phyloP scores from a whole-genome alignment of 2,113 vertebrate genomes.

The Nettapus auritus region DNA sequence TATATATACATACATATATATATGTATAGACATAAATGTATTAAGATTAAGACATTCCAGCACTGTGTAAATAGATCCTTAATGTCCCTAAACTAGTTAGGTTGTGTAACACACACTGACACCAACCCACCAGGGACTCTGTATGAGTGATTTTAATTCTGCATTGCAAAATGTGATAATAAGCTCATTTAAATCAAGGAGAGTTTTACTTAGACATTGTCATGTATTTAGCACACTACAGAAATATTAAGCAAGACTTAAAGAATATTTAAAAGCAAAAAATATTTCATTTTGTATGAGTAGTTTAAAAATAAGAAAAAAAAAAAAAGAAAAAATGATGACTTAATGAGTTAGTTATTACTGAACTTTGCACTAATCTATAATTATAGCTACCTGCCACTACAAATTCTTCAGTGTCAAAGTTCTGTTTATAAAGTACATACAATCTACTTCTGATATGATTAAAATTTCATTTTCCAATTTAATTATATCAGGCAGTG shows the following conservation, averaged over 20 bases:
- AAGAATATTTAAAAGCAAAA: constrained; percentile 37
- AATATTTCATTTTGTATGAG: not conserved
- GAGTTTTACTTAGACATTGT: not conserved
- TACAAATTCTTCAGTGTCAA: not conserved
- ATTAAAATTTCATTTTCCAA: constrained; percentile 41
- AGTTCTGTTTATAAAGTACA: not conserved
- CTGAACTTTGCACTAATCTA: not conserved
- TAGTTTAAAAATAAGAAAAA: not conserved
- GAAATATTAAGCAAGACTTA: constrained; percentile 1
- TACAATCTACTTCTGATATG: constrained; percentile 18
- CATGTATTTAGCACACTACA: constrained; percentile 2
- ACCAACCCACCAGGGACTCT: not conserved
- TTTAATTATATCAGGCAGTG: not conserved
- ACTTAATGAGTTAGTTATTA: not conserved
- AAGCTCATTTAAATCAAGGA: not conserved
- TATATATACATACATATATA: not conserved
- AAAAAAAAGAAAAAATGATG: not conserved
- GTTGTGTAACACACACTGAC: not conserved
- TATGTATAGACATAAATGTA: not conserved
- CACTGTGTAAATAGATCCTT: not conserved
- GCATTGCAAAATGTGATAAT: constrained; percentile 23
- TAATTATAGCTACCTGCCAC: not conserved
- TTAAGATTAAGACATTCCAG: not conserved
- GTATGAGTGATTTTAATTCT: constrained; percentile 12
- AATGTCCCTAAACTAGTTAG: not conserved